A percentile compares a stretch with the other conserved stretches of the same genome.
Evolutionary conservation across 2,113 vertebrate genomes (phyloP).

Genomic region (Pogona vitticeps): DNA sequence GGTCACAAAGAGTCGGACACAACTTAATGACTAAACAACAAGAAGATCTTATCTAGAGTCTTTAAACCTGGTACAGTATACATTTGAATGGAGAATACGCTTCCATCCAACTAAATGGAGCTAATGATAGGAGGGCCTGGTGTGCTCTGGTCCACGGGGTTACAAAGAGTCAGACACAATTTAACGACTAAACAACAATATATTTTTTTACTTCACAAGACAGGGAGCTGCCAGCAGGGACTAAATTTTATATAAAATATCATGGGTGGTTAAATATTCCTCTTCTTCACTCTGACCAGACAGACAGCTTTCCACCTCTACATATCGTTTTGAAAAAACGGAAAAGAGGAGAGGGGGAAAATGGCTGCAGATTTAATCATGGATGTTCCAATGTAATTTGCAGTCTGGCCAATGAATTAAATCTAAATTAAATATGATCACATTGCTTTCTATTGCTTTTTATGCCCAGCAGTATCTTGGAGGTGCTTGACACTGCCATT

Average conservation of each 20-base stretch:
- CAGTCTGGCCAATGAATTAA: not conserved
- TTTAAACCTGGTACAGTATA: constrained; percentile 11
- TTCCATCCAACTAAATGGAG: constrained; percentile 2
- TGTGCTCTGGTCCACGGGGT: too few species aligned
- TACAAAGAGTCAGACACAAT: too few species aligned
- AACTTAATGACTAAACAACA: too few species aligned
- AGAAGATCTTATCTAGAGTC: too few species aligned
- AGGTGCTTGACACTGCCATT: not conserved
- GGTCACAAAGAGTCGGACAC: too few species aligned
- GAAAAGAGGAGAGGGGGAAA: too few species aligned
- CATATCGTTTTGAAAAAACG: not conserved
- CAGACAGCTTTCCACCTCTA: not conserved
- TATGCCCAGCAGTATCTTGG: not conserved
- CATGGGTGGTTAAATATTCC: not conserved
- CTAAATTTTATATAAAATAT: not conserved
- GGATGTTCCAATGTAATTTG: not conserved
- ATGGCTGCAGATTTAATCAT: not conserved
- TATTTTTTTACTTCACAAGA: not conserved
- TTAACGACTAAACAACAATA: too few species aligned
- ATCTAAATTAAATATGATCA: not conserved
- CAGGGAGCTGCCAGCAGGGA: too few species aligned
- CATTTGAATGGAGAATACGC: constrained; percentile 25
- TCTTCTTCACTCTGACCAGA: not conserved
- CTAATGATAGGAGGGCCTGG: not conserved
- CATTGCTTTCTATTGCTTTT: not conserved